phyloP scores from a whole-genome alignment of 2,888 invertebrate species.

The Cheilosia grossa region DNA sequence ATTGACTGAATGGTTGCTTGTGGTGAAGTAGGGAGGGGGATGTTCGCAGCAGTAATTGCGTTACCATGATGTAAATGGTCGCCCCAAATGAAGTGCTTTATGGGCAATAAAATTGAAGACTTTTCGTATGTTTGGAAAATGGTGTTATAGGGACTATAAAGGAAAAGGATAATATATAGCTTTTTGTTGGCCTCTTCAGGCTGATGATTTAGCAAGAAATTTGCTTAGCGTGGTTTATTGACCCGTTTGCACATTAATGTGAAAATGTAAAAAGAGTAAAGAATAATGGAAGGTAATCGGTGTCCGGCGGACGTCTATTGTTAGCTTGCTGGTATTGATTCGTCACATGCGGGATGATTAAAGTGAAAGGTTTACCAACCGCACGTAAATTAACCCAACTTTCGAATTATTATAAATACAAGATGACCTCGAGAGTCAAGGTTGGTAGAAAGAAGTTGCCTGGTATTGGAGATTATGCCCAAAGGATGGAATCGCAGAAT shows the following conservation, averaged over 20 bases:
- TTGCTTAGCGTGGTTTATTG: constrained; percentile 31
- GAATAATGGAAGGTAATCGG: neutral
- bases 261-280: neutral
- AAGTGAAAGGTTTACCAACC: neutral
- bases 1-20: constrained; percentile 4
- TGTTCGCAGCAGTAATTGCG: constrained; percentile 9
- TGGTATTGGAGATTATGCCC: too few species aligned
- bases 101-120: constrained; percentile 41
- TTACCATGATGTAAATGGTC: constrained; percentile 12
- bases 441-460: too few species aligned
- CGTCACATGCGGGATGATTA: neutral
- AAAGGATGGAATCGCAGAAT: too few species aligned
- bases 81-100: constrained; percentile 47
- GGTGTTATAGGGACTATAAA: constrained; percentile 4
- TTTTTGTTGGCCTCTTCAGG: neutral
- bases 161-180: constrained; percentile 21
- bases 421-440: too few species aligned
- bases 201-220: constrained; percentile 26
- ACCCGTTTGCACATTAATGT: constrained; percentile 21
- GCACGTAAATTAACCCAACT: too few species aligned
- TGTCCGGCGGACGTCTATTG: neutral
- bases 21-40: neutral
- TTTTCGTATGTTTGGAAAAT: neutral
- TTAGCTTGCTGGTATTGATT: constrained; percentile 5
- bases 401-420: too few species aligned